These are phyloP conservation scores for Eptesicus fuscus DNA, from an alignment of 2,113 vertebrate species.

Conservation along the genomic window DNA sequence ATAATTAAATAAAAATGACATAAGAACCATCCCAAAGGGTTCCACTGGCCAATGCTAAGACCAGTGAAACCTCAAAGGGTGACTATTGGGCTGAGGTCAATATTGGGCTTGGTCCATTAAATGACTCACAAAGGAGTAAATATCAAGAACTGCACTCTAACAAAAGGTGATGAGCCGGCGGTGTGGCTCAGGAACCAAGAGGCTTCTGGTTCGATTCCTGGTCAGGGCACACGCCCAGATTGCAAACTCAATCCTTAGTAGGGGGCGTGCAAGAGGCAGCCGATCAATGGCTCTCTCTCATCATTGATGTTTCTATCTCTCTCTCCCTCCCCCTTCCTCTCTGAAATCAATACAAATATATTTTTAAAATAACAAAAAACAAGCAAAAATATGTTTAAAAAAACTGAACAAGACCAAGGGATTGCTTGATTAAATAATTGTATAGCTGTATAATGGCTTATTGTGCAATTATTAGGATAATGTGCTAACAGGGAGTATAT, in stretches of 20 bases:
- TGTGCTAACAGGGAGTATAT: neutral
- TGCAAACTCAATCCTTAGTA: too few relatives aligned
- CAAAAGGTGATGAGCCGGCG: neutral
- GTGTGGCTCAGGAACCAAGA: too few relatives aligned
- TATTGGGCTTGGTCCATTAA: neutral
- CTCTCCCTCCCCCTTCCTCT: too few relatives aligned
- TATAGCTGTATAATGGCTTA: neutral
- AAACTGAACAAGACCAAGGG: neutral
- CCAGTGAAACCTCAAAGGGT: neutral
- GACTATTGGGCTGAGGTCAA: neutral
- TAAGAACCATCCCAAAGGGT: neutral
- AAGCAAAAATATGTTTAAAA: neutral
- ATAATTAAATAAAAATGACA: neutral
- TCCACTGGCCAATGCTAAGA: neutral
- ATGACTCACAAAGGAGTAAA: neutral
- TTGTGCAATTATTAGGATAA: neutral
- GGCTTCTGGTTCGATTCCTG: too few relatives aligned
- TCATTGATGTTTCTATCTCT: too few relatives aligned
- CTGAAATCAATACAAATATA: too few relatives aligned
- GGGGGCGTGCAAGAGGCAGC: too few relatives aligned
- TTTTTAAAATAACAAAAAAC: neutral
- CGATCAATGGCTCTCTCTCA: too few relatives aligned
- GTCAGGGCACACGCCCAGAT: too few relatives aligned
- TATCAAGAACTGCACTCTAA: neutral
- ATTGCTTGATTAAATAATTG: neutral